Conservation (phyloP, 2,797 vertebrate species). For the Strix occidentalis region DNA sequence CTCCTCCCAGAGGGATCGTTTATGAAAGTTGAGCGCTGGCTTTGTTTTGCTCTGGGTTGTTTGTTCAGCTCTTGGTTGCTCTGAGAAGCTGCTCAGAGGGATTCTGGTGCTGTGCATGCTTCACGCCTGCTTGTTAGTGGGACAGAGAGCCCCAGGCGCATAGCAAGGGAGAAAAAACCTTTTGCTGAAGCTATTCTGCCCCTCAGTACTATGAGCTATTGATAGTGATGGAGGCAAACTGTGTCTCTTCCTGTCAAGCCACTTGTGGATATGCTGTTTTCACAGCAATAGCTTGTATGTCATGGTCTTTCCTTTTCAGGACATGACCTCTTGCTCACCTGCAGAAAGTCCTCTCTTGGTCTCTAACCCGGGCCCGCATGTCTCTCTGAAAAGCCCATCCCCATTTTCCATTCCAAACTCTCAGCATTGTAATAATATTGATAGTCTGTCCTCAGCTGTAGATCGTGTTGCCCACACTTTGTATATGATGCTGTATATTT, state of each 20-base stretch:
- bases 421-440: background rate
- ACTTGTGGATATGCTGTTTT: background rate
- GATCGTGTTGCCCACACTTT: background rate
- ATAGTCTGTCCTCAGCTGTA: background rate
- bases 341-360: background rate
- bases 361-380: background rate
- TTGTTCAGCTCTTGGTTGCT: background rate
- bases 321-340: background rate
- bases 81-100: background rate
- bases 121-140: background rate
- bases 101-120: conserved; percentile 22
- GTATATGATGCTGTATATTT: background rate
- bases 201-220: background rate
- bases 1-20: rapidly evolving
- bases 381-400: background rate
- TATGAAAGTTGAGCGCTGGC: background rate
- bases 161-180: background rate
- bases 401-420: background rate
- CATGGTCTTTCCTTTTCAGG: background rate
- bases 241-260: background rate
- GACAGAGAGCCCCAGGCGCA: background rate
- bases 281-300: background rate
- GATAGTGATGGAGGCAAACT: background rate
- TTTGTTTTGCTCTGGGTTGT: conserved; percentile 4
- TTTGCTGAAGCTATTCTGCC: background rate